A percentile compares a stretch with the other conserved stretches of the same genome.
Evolutionary conservation across 2,888 invertebrate species (phyloP).

Genomic region (Drosophila basisetae): DNA sequence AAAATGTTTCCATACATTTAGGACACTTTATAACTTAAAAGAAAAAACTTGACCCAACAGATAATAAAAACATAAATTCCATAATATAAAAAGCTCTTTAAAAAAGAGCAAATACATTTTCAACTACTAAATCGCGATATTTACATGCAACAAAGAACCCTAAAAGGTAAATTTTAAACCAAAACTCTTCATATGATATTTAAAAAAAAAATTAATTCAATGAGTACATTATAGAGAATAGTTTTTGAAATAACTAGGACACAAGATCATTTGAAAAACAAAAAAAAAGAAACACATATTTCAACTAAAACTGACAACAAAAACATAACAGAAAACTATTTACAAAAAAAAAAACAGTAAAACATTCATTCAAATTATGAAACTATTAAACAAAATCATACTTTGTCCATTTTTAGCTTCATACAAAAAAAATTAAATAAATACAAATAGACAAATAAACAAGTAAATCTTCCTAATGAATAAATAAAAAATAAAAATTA

Average conservation of each 20-base stretch:
- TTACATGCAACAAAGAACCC: slow-evolving; percentile 34
- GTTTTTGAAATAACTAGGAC: slow-evolving; percentile 61
- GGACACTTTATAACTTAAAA: slow-evolving; percentile 9
- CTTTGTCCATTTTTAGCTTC: slow-evolving; percentile 77
- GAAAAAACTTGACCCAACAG: slow-evolving; percentile 3
- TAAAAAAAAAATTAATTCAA: slow-evolving; percentile 32
- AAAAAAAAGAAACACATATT: slow-evolving; percentile 31
- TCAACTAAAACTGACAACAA: slow-evolving; percentile 41
- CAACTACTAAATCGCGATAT: slow-evolving; percentile 39
- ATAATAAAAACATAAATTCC: slow-evolving; percentile 20
- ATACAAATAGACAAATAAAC: slow-evolving; percentile 47
- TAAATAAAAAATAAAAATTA: slow-evolving; percentile 28
- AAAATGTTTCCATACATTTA: slow-evolving; percentile 17
- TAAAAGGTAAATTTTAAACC: slow-evolving; percentile 44
- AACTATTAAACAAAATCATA: slow-evolving; percentile 45
- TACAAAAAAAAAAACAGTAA: slow-evolving; percentile 56
- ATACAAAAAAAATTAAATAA: slow-evolving; percentile 51
- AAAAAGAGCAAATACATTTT: slow-evolving; percentile 22
- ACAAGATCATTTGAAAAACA: slow-evolving; percentile 40
- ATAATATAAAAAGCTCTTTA: slow-evolving; percentile 17
- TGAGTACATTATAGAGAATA: slow-evolving; percentile 56
- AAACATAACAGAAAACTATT: slow-evolving; percentile 59
- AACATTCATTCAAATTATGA: slow-evolving; percentile 32
- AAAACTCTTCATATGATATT: slow-evolving; percentile 50
- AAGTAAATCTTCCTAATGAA: slow-evolving; percentile 67